Conservation (phyloP, 2,797 vertebrate species). For the Clarias pachynema region DNA sequence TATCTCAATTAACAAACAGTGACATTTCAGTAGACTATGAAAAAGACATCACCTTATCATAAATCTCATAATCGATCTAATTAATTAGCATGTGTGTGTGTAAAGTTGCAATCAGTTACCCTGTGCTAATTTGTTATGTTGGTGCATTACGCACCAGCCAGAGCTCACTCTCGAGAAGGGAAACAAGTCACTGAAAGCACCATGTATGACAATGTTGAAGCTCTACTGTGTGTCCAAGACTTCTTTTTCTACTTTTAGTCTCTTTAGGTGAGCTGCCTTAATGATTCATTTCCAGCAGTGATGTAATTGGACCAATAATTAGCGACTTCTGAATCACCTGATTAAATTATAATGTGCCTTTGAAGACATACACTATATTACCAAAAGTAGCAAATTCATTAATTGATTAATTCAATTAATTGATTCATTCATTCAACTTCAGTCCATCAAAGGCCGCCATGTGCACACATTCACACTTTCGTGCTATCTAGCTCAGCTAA, state of each 20-base stretch:
- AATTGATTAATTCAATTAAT: background rate
- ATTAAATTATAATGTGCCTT: background rate
- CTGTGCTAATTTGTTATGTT: background rate
- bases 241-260: background rate
- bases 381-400: background rate
- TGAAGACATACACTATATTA: background rate
- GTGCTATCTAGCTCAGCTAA: background rate
- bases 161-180: background rate
- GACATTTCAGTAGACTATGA: background rate
- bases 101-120: background rate
- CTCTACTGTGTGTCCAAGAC: too few species aligned
- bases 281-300: too few species aligned
- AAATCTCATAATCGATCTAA: background rate
- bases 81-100: background rate
- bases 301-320: background rate
- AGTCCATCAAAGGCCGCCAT: background rate
- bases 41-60: background rate
- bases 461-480: background rate
- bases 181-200: background rate
- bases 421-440: background rate
- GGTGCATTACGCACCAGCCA: background rate
- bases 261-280: background rate
- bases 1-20: background rate
- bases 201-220: background rate
- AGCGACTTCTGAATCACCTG: background rate